phyloP scores from a whole-genome alignment of 2,888 invertebrate species.

The Sinodicranocentrus sp. region DNA sequence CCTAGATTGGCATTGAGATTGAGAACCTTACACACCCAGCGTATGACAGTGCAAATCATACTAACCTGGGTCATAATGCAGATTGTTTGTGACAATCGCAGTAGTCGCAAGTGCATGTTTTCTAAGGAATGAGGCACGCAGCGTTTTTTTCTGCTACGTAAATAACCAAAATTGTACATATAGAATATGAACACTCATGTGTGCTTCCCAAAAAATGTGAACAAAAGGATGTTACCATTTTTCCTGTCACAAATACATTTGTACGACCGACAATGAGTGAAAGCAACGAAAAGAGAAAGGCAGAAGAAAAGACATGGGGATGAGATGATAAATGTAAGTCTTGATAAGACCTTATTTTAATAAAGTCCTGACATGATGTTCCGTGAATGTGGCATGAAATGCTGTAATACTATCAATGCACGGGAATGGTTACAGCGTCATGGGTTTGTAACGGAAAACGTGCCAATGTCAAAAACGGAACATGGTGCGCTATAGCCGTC shows the following conservation, averaged over 20 bases:
- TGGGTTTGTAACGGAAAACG: conserved; percentile 2
- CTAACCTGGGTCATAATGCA: too few relatives aligned
- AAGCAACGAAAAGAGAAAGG: background rate
- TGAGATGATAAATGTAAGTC: background rate
- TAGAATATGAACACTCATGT: too few relatives aligned
- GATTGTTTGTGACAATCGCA: too few relatives aligned
- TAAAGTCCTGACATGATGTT: conserved; percentile 25
- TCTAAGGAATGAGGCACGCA: too few relatives aligned
- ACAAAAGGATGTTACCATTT: background rate
- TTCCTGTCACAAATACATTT: background rate
- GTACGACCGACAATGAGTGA: background rate
- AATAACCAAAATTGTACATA: too few relatives aligned
- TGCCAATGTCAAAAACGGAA: conserved; percentile 7
- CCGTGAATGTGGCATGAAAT: background rate
- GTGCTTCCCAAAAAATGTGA: too few relatives aligned
- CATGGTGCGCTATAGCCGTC: background rate
- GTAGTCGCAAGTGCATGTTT: too few relatives aligned
- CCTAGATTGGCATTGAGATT: too few relatives aligned
- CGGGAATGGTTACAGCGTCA: background rate
- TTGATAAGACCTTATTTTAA: conserved; percentile 14
- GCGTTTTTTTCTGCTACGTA: too few relatives aligned
- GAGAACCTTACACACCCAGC: too few relatives aligned
- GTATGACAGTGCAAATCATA: too few relatives aligned
- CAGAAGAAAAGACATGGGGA: background rate
- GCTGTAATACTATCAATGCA: background rate